Evolutionary conservation across 2,113 vertebrate species (phyloP).

Genomic region (Chrysemys picta): DNA sequence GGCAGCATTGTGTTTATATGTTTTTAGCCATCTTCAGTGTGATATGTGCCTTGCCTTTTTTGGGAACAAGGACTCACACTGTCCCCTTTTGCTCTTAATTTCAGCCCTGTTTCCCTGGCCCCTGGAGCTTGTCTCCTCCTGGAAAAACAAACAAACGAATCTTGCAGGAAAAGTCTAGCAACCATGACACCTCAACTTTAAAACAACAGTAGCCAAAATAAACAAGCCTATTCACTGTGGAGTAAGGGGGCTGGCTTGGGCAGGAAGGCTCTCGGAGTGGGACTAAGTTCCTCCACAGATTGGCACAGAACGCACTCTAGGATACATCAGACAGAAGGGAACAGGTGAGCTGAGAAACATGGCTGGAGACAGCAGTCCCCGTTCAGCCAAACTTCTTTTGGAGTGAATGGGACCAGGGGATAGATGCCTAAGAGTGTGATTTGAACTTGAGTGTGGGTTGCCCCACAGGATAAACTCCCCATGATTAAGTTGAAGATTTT

Average conservation of each 20-base stretch:
- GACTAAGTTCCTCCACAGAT: neutral
- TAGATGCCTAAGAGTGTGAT: neutral
- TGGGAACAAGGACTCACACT: neutral
- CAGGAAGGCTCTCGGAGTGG: neutral
- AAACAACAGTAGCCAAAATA: neutral
- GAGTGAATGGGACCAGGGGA: neutral
- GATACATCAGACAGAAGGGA: neutral
- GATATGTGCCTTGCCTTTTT: neutral
- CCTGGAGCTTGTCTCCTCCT: neutral
- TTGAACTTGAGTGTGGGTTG: neutral
- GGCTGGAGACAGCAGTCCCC: neutral
- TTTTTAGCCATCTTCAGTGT: neutral
- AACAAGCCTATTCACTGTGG: neutral
- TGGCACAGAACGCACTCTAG: neutral
- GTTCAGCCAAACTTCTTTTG: neutral
- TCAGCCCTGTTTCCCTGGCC: neutral
- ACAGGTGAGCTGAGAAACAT: neutral
- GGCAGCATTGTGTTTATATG: neutral
- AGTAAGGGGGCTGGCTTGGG: neutral
- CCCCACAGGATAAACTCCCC: neutral
- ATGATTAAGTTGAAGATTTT: neutral
- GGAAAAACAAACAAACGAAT: neutral
- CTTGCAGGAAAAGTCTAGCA: neutral
- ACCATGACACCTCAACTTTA: neutral
- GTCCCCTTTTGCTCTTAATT: neutral